phyloP scores from a whole-genome alignment of 2,797 vertebrate species.

The Ciconia nigra region DNA sequence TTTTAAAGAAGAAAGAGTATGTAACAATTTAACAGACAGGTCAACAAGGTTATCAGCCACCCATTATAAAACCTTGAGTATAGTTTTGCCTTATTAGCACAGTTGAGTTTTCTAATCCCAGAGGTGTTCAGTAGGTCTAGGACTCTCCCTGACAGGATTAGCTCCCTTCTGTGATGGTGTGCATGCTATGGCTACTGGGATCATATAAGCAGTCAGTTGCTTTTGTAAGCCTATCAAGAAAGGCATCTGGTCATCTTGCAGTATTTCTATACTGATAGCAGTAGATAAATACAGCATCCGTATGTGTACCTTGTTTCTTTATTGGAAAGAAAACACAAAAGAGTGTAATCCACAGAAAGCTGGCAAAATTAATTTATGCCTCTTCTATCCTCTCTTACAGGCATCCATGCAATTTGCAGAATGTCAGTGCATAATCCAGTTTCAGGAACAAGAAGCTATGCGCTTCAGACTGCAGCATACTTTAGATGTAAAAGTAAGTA shows the following conservation, averaged over 20 bases:
- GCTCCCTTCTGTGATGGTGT: not conserved
- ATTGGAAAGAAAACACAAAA: not conserved
- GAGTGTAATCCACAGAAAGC: not conserved
- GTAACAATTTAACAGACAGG: not conserved
- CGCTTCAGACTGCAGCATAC: constrained; percentile 83
- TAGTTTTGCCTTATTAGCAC: not conserved
- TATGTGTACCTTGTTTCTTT: not conserved
- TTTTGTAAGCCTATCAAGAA: not conserved
- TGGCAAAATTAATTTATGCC: not conserved
- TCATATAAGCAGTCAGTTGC: not conserved
- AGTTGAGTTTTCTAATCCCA: not conserved
- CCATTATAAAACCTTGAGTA: not conserved
- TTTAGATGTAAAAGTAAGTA: constrained; percentile 81
- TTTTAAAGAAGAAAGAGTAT: not conserved
- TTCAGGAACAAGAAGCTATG: constrained; percentile 82
- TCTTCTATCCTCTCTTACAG: constrained; percentile 52
- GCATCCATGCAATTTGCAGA: constrained; percentile 84
- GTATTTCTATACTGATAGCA: not conserved
- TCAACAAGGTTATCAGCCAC: not conserved
- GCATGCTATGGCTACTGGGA: not conserved
- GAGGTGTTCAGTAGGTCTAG: not conserved
- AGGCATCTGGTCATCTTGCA: not conserved
- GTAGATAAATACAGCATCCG: not conserved
- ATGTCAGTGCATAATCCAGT: constrained; percentile 86
- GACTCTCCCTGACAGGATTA: not conserved